These are phyloP conservation scores for Ivindomyrus marchei DNA, from an alignment of 2,113 vertebrate genomes.

Conservation along the genomic window DNA sequence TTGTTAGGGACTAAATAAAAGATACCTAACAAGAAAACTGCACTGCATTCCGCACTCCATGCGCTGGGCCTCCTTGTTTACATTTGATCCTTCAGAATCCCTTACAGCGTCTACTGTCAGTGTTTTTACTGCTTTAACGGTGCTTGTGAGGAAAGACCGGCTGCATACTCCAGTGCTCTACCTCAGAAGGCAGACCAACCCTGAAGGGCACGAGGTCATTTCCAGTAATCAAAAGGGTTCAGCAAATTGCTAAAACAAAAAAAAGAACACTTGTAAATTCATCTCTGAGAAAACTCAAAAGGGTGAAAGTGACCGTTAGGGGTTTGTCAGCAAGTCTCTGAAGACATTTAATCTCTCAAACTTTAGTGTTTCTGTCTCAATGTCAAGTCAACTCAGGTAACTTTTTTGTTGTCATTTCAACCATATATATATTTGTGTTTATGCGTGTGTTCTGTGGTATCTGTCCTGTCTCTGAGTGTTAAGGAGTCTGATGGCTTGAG, in stretches of 20 bases:
- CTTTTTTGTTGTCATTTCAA: background rate
- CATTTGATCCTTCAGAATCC: background rate
- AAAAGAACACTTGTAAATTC: background rate
- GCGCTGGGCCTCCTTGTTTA: background rate
- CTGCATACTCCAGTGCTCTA: background rate
- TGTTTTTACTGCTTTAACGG: background rate
- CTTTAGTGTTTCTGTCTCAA: background rate
- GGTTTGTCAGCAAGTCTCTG: background rate
- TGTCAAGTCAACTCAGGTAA: background rate
- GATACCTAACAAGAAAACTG: background rate
- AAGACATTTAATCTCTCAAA: background rate
- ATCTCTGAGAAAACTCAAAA: background rate
- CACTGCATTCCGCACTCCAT: background rate
- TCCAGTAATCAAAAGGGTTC: background rate
- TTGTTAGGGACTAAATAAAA: conserved; percentile 33
- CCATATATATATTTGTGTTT: background rate
- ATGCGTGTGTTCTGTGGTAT: background rate
- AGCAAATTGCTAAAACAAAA: background rate
- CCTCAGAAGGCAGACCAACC: background rate
- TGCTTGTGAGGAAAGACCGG: background rate
- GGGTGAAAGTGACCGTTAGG: background rate
- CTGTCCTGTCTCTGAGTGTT: background rate
- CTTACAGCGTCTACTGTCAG: background rate
- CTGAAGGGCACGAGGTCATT: background rate
- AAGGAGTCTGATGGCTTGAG: background rate